A percentile compares a stretch with the other conserved stretches of the same genome.
phyloP scores from a whole-genome alignment of 1,140 invertebrate species.

The Drosophila willistoni region DNA sequence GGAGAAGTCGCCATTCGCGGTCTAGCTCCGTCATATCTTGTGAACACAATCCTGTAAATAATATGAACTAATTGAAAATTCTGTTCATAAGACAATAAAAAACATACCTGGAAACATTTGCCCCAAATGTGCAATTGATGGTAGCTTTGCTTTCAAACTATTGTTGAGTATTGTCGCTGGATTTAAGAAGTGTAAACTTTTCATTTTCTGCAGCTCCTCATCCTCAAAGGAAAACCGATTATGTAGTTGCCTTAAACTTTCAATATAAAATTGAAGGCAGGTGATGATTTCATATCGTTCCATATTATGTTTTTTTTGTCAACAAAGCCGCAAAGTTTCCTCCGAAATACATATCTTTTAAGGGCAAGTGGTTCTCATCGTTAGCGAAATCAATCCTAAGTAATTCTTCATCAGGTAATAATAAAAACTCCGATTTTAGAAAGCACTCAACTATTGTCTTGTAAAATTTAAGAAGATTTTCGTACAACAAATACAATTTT shows the following conservation, averaged over 20 bases:
- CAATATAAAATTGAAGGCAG: neutral
- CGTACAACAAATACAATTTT: neutral
- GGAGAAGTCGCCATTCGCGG: no score
- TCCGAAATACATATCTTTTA: constrained; percentile 1
- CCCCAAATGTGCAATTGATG: no score
- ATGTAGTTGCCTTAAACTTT: no score
- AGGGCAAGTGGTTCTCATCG: constrained; percentile 3
- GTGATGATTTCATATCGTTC: neutral
- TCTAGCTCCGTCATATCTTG: no score
- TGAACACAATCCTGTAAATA: no score
- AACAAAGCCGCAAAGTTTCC: constrained; percentile 1
- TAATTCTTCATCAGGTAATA: constrained; percentile 1
- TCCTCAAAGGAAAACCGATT: no score
- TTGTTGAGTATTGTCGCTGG: neutral
- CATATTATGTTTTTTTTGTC: neutral
- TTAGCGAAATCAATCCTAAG: neutral
- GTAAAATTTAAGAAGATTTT: neutral
- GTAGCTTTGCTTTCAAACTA: neutral
- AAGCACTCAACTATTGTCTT: neutral
- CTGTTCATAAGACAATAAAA: no score
- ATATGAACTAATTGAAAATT: no score
- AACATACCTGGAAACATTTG: no score
- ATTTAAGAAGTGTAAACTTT: no score
- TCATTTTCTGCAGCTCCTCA: no score
- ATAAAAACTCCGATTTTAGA: constrained; percentile 3